phyloP scores from a whole-genome alignment of 23 tunicate species.

The Corella eumyota region DNA sequence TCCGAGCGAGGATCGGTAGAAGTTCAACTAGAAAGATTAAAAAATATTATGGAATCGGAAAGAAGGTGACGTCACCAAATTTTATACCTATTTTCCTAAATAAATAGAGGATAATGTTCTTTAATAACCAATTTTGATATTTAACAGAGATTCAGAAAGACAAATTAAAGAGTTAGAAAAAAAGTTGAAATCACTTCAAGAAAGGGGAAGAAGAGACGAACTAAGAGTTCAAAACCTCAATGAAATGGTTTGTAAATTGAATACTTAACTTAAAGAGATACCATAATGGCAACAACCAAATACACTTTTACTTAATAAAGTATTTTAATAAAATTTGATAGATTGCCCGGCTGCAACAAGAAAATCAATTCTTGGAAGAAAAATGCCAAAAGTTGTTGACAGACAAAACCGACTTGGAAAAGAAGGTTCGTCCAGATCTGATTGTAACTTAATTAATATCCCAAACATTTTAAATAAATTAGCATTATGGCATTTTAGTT shows the following conservation, averaged over 20 bases:
- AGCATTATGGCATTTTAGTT: conserved; percentile 25
- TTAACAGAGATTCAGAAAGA: neutral
- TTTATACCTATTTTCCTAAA: neutral
- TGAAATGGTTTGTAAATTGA: neutral
- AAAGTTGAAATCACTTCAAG: neutral
- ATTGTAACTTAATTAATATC: neutral
- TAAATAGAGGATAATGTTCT: neutral
- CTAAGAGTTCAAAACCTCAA: conserved; percentile 1
- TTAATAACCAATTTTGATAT: too few relatives aligned
- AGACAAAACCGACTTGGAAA: conserved; percentile 13
- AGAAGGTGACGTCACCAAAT: conserved; percentile 12
- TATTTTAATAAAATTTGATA: too few relatives aligned
- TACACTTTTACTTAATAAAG: too few relatives aligned
- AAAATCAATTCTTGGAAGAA: neutral
- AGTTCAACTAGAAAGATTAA: conserved; percentile 37
- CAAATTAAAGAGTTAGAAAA: conserved; percentile 3
- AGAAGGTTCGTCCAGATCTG: conserved; percentile 1
- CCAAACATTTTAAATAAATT: too few relatives aligned
- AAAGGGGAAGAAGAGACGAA: neutral
- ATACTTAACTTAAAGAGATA: neutral
- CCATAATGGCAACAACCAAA: too few relatives aligned
- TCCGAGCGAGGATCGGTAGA: conserved; percentile 47
- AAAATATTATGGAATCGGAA: conserved; percentile 22
- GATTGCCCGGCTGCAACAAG: conserved; percentile 22
- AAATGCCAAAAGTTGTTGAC: conserved; percentile 1